Evolutionary conservation across 2,888 invertebrate genomes (phyloP), one percentile per base, ranked within the genome.

Genomic region (Psylliodes chrysocephalus): DNA sequence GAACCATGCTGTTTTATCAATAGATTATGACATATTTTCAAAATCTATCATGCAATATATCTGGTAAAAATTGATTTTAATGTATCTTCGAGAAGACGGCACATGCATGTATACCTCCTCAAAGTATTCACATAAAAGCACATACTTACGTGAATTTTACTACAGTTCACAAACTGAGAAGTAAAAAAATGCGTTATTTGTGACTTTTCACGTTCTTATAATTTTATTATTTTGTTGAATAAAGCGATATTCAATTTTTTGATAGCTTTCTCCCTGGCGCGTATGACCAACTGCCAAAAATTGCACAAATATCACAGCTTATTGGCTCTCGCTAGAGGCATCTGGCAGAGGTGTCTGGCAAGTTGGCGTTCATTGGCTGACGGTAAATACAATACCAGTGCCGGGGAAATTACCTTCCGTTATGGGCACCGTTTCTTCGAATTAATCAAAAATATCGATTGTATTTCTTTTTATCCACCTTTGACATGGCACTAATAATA

Each of bases 141-240:
- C 7, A 60, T 75, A 82, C 82, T 82, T 77, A 82, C 82, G 81
- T 81, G 80, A 78, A 81, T 81, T 81, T 82, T 80, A 77, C 73
- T 72, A 68, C 67, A 74, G 70, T 75, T 75, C 76, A 73, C 73
- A 71, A 67, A 71, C 67, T 65, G 72, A 73, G 71, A 66, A 63
- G 64, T 67, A 67, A 68, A 71, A 73, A 72, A 69, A 68, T 71
- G 71, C 68, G 68, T 73, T 71, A 64, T 63, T 65, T 68, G 64
- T 70, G 70, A 73, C 71, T 72, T 75, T 75, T 76, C 74, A 77
- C 77, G 75, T 73, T 72, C 74, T 74, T 73, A 70, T 72, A 75
- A 76, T 74, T 76, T 78, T 75, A 74, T 68, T 75, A 71, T 76
- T 75, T 79, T 79, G 77, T 79, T 79, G 75, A 77, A 78, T 76